Evolutionary conservation across 1,140 invertebrate genomes (phyloP), one percentile per base, ranked within the genome.

Genomic region (Drosophila mojavensis): DNA sequence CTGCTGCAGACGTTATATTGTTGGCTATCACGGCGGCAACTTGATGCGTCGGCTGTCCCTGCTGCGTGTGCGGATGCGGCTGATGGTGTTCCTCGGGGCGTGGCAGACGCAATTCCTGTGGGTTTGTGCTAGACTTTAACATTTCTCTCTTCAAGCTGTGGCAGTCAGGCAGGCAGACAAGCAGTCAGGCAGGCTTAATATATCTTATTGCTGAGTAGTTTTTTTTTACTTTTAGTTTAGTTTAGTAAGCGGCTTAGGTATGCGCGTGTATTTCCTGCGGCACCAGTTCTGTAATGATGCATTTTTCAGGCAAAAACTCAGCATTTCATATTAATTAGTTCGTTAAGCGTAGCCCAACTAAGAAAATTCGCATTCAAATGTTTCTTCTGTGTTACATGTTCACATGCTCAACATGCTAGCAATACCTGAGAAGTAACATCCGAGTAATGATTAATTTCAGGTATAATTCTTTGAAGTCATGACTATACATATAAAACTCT

Each of bases 41-140:
- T 77, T 81, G 81, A 81, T 80, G 83, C 36, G 74, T 80, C 48
- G 80, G 84, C 63, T 68, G 78, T 50, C 50, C 67, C 47, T 74
- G 67, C 15, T 63, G 72, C 41, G 76, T 41, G 6, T 79, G 66
- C 11, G 66, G 72, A 26, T 77, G 81, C 24, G 68, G 76, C 76
- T 39, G 36, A 39, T 80, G 77, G 43, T 77, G 77, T 64, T 83
- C 81, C 75, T 84, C 90, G 74, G 90, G 82, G 41, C 90, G 90
- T 84, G 80, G 83, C 78, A 91, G 83, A 74, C 90, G 90, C 86
- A 91, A 73, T 91, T 91, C 90, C 90, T 91, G 90, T 90, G 86
- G 79, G 58, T 88, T 88, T 64, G 90, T 79, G 55, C 76, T 88
- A 77, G 90, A 91, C 79, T 91, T 91, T 88, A 91, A 75, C 90